Base-by-base conservation (phyloP, 2,113 vertebrate species). In the Parus major region DNA sequence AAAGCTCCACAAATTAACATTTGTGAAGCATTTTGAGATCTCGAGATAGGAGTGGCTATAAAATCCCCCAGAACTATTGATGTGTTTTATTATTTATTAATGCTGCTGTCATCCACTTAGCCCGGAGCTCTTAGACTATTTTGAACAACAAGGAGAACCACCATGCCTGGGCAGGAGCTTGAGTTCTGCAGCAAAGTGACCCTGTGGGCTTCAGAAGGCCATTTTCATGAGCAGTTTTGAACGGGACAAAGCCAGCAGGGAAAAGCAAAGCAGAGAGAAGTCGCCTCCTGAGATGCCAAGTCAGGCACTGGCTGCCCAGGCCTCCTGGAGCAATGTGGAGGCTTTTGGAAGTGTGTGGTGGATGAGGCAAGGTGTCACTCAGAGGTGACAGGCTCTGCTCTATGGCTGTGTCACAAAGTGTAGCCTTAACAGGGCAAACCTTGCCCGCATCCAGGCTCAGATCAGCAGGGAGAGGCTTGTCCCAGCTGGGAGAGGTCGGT, bases 81-180 rank as follows among this genome's bases (percentile, higher is more conserved):
- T 73, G 56, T 52, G 15, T 47, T 90, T 73, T 57, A 93, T 92
- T 88, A 92, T 88, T 93, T 82, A 92, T 66, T 92, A 83, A 86
- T 1, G 7, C 41, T 55, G 64, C 83, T 57, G 41, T 23, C 1
- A 0, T 49, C 46, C 71, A 69, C 36, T 93, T 76, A 86, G 82
- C n/a, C 36, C 0, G 0, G 31, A 85, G 63, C n/a, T 90, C 49
- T 12, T 16, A 22, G 55, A 64, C 12, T n/a, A 33, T 71, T 95
- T 64, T 80, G 88, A 82, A 29, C 46, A 55, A 29, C 41, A 94
- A 76, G 82, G 44, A 78, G 68, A 90, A 65, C 31, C 49, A 46
- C 59, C 0, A 0, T 1, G 31, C 20, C 46, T 42, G 46, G 75
- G 28, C 49, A 85, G 65, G 31, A 41, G 31, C 41, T 79, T 0